phyloP scores from a whole-genome alignment of 2,113 vertebrate species.

The Anarrhichthys ocellatus region DNA sequence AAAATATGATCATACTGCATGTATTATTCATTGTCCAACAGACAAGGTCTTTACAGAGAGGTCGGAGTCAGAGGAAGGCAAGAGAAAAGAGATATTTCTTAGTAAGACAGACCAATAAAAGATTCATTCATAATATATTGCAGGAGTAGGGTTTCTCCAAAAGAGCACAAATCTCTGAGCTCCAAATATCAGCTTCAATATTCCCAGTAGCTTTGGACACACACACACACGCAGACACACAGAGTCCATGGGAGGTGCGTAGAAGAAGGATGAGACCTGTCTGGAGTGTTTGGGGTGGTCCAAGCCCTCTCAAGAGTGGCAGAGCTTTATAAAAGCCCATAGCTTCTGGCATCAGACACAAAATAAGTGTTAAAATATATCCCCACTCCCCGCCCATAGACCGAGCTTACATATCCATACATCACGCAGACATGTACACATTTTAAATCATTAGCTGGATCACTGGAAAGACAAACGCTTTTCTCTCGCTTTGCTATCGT shows the following conservation, averaged over 20 bases:
- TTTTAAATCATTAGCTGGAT: conserved; percentile 53
- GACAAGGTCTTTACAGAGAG: not conserved
- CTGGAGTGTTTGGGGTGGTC: conserved; percentile 49
- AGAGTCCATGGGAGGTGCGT: not conserved
- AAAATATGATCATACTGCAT: not conserved
- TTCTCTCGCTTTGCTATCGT: not conserved
- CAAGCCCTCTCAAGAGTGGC: conserved; percentile 33
- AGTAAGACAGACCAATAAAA: not conserved
- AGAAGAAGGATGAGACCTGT: conserved; percentile 24
- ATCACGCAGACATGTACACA: conserved; percentile 19
- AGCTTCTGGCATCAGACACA: conserved; percentile 51
- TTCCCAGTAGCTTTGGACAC: not conserved
- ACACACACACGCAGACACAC: conserved; percentile 10
- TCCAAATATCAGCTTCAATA: not conserved
- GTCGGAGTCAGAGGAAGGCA: not conserved
- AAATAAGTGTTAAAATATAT: conserved; percentile 65
- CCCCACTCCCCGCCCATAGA: conserved; percentile 25
- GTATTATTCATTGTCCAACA: not conserved
- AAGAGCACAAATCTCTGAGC: not conserved
- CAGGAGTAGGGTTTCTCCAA: not conserved
- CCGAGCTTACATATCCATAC: conserved; percentile 13
- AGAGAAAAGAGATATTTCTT: not conserved
- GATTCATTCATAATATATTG: not conserved
- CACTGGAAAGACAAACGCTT: conserved; percentile 27
- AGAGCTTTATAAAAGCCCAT: conserved; percentile 56